Conservation (phyloP, 2,113 vertebrate species). For the Sialia sialis region DNA sequence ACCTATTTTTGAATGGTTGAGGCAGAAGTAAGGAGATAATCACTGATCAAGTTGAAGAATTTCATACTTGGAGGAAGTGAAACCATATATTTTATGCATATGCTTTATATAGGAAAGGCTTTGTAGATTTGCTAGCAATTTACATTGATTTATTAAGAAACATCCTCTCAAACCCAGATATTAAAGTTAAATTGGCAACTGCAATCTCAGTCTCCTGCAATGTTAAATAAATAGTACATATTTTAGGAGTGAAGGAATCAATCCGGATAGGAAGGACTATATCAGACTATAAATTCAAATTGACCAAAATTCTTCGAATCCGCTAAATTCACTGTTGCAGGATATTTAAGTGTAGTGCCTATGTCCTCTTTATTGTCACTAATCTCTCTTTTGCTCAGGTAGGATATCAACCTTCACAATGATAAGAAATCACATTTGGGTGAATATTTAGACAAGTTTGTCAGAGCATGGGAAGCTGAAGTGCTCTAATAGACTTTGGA, state of each 20-base stretch:
- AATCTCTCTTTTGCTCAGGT: neutral
- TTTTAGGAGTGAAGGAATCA: neutral
- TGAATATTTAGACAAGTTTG: neutral
- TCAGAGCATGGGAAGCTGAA: neutral
- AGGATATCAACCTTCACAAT: neutral
- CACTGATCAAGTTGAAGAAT: neutral
- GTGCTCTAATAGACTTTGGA: neutral
- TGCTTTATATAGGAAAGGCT: neutral
- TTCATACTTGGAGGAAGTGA: neutral
- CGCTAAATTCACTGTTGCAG: neutral
- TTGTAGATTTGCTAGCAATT: neutral
- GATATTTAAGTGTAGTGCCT: neutral
- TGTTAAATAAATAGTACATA: neutral
- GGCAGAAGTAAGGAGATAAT: neutral
- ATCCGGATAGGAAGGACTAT: neutral
- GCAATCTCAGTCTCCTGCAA: neutral
- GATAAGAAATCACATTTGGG: neutral
- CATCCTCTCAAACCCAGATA: neutral
- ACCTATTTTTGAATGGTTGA: neutral
- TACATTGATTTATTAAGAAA: neutral
- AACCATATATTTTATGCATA: neutral
- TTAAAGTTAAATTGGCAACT: neutral
- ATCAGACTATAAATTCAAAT: neutral
- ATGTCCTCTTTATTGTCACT: neutral
- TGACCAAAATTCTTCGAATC: neutral